phyloP scores from a whole-genome alignment of 2,113 vertebrate species.

The Heteronetta atricapilla region DNA sequence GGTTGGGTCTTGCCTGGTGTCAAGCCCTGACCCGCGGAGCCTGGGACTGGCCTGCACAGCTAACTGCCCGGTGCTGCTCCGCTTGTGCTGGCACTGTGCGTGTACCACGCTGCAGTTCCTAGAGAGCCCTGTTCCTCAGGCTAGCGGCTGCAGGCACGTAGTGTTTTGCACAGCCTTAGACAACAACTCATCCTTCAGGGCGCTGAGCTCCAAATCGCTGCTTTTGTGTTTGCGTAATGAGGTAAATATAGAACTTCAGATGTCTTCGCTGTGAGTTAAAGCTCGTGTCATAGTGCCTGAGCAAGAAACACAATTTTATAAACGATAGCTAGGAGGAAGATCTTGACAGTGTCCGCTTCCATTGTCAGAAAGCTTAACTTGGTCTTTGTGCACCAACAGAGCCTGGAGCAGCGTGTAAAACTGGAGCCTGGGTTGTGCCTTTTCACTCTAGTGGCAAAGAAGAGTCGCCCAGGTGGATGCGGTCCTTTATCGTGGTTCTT shows the following conservation, averaged over 20 bases:
- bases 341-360: not conserved
- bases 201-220: rapidly evolving
- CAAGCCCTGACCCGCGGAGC: not conserved
- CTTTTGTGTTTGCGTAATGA: rapidly evolving
- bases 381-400: rapidly evolving
- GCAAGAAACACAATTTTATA: not conserved
- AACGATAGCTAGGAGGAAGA: not conserved
- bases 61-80: rapidly evolving
- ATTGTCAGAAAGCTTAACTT: not conserved
- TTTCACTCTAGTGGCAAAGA: not conserved
- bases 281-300: rapidly evolving
- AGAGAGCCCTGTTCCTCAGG: rapidly evolving
- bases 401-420: not conserved
- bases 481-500: rapidly evolving
- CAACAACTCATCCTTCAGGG: rapidly evolving
- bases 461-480: not conserved
- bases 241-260: rapidly evolving
- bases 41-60: rapidly evolving
- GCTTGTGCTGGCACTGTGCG: not conserved
- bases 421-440: rapidly evolving
- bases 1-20: rapidly evolving
- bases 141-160: rapidly evolving
- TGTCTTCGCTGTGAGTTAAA: not conserved
- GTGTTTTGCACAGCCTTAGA: rapidly evolving
- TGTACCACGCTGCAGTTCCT: rapidly evolving